phyloP scores from a whole-genome alignment of 2,113 vertebrate species.

The Psittacula cyanocephala region DNA sequence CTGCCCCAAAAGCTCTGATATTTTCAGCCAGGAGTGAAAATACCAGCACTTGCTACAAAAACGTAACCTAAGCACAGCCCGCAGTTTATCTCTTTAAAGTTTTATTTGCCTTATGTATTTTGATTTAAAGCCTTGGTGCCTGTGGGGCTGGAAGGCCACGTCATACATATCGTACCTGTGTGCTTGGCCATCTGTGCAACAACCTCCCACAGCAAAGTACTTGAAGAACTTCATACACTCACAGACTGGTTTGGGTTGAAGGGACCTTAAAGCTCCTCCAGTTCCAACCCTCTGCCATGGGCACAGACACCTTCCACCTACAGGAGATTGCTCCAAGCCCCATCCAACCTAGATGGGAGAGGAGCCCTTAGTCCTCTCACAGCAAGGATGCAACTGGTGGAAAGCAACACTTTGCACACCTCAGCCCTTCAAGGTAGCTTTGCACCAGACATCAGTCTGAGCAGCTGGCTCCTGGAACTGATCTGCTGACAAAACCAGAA shows the following conservation, averaged over 20 bases:
- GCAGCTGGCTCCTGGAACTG: not conserved
- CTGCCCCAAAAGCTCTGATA: not conserved
- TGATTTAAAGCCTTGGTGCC: not conserved
- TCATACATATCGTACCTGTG: not conserved
- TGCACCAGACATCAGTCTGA: not conserved
- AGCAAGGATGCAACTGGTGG: not conserved
- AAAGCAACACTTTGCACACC: accelerated
- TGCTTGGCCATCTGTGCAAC: not conserved
- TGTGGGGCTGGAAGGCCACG: not conserved
- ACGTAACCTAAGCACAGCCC: not conserved
- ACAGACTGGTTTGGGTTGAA: not conserved
- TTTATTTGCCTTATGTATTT: not conserved
- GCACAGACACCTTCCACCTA: not conserved
- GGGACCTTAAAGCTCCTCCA: not conserved
- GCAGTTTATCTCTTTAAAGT: not conserved
- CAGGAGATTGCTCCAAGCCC: not conserved
- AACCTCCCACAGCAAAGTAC: not conserved
- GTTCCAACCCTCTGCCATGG: not conserved
- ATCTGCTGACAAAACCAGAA: not conserved
- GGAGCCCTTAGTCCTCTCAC: not conserved
- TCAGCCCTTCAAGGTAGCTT: not conserved
- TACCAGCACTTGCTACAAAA: not conserved
- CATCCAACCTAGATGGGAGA: not conserved
- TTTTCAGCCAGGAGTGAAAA: not conserved
- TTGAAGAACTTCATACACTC: not conserved